A percentile compares a stretch with the other conserved stretches of the same genome.
phyloP scores from a whole-genome alignment of 2,113 vertebrate species.

The Dryoscopus gambensis region DNA sequence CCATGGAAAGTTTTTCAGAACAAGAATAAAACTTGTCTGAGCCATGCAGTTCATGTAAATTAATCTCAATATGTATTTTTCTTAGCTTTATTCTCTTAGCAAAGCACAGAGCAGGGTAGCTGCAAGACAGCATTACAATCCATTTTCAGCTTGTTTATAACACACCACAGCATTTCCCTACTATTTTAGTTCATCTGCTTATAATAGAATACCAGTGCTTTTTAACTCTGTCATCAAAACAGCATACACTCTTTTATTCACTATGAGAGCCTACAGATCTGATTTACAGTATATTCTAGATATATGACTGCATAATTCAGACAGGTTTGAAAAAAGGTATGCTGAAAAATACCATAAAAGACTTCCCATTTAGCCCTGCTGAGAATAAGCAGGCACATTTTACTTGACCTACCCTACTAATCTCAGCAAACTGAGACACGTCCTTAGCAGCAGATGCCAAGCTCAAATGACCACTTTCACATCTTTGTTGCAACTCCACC shows the following conservation, averaged over 20 bases:
- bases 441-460: constrained; percentile 15
- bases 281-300: background rate
- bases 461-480: constrained; percentile 20
- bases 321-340: constrained; percentile 1
- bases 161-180: background rate
- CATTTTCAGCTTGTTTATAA: background rate
- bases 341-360: background rate
- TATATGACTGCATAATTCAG: background rate
- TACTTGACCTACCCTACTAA: constrained; percentile 17
- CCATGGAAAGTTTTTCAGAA: background rate
- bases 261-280: background rate
- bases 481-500: background rate
- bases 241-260: background rate
- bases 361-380: background rate
- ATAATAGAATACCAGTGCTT: background rate
- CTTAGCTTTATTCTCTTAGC: background rate
- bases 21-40: background rate
- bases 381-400: background rate
- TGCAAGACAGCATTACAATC: background rate
- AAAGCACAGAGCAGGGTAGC: background rate
- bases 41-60: background rate
- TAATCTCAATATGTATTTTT: background rate
- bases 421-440: background rate
- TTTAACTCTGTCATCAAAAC: constrained; percentile 7
- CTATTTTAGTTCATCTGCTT: background rate